Evolutionary conservation across 2,888 invertebrate genomes (phyloP), one percentile per base, ranked within the genome.

Genomic region (Colletes collaris): DNA sequence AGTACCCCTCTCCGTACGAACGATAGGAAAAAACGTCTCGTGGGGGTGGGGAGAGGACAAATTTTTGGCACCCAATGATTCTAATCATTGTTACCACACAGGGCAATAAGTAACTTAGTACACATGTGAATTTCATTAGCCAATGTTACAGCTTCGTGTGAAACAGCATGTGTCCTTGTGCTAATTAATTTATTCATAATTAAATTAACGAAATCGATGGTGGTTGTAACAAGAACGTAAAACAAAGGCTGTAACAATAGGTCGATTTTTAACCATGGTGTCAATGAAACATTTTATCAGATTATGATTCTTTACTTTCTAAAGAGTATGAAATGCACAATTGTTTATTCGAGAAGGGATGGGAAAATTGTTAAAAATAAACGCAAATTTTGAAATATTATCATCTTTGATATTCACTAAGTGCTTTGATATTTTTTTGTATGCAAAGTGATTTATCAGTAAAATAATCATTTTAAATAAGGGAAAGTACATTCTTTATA

Each of bases 51-150:
- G 79, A 78, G 83, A 76, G 82, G 63, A 27, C 27, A 27, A 27
- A 66, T 63, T 68, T 75, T 84, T 89, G 89, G 88, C 88, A 88
- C 46, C 37, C 46, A 59, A 66, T 78, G 55, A 27, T 69, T 69
- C 62, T 73, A 71, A 86, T 84, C 72, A 70, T 84, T 81, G 73
- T 81, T 77, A 81, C 82, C 83, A 78, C 82, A 82, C 70, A 74
- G 72, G 74, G 75, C 72, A 79, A 83, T 65, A 60, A 56, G 55
- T 49, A 53, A 62, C 44, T 73, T 49, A 64, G n/a, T 58, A 35
- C 52, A 69, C 56, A 63, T 55, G 55, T 63, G 44, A 44, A 74
- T 73, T 27, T 69, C 73, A 63, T 80, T 73, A 63, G 37, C 58
- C 16, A 63, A 62, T 50, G 63, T 44, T 19, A 56, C 59, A 27